phyloP scores from a whole-genome alignment of 2,113 vertebrate species.

The Upupa epops region DNA sequence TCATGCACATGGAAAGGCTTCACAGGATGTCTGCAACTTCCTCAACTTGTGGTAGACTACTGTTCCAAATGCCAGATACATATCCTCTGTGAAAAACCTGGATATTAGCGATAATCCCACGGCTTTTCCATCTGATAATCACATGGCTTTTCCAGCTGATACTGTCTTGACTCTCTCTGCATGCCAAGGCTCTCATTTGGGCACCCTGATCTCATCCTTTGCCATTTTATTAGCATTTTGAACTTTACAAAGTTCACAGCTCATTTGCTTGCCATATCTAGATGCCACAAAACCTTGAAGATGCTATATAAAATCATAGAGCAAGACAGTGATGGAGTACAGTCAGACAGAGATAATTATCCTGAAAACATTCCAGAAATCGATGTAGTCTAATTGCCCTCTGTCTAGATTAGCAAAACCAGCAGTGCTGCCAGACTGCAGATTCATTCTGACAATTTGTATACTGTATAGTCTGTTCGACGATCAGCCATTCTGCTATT shows the following conservation, averaged over 20 bases:
- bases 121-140: background rate
- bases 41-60: background rate
- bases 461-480: constrained; percentile 9
- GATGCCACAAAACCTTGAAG: constrained; percentile 30
- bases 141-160: background rate
- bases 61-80: background rate
- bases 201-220: constrained; percentile 61
- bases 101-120: background rate
- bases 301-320: background rate
- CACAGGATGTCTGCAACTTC: background rate
- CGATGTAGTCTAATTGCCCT: background rate
- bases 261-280: constrained; percentile 58
- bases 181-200: background rate
- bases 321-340: constrained; percentile 14
- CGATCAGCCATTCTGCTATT: background rate
- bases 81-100: background rate
- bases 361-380: constrained; percentile 47
- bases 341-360: constrained; percentile 32
- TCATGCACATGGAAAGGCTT: background rate
- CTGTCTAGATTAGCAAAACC: constrained; percentile 18
- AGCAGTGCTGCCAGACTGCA: constrained; percentile 24
- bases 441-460: background rate
- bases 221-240: constrained; percentile 59
- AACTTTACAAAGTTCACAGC: constrained; percentile 58
- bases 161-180: background rate